phyloP scores from a whole-genome alignment of 2,797 vertebrate genomes.

The Anas acuta region DNA sequence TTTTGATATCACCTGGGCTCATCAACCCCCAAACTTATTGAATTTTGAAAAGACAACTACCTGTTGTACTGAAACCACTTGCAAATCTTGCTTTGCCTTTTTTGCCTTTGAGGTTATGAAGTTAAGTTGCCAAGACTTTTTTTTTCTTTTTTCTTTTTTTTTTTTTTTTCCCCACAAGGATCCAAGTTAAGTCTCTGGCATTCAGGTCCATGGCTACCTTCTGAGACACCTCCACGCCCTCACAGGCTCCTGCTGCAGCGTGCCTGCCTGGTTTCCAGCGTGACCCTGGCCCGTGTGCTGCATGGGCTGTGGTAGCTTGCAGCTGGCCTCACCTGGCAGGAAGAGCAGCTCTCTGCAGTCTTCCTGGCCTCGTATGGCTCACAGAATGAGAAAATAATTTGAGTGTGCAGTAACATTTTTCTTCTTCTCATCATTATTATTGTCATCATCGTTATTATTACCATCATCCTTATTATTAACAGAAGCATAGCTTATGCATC shows the following conservation, averaged over 20 bases:
- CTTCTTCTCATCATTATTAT: background rate
- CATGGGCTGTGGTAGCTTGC: background rate
- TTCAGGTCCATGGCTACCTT: background rate
- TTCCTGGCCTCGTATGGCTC: background rate
- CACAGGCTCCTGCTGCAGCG: fast-evolving
- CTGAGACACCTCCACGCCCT: background rate
- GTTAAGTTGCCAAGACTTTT: background rate
- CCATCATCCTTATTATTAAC: background rate
- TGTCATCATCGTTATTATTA: background rate
- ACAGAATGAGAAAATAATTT: background rate
- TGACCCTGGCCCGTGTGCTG: background rate
- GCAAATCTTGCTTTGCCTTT: background rate
- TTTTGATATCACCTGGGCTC: background rate
- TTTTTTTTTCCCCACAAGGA: too few species aligned
- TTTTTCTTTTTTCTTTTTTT: too few species aligned
- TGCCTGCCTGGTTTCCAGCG: background rate
- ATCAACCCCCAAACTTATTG: background rate
- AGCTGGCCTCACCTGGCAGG: too few species aligned
- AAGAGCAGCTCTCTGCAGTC: background rate
- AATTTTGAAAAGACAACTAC: background rate
- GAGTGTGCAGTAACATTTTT: background rate
- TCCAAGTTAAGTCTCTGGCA: too few species aligned
- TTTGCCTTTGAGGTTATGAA: background rate
- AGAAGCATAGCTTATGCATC: background rate
- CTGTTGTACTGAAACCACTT: background rate